phyloP scores from a whole-genome alignment of 2,113 vertebrate genomes.

The Entomyzon cyanotis region DNA sequence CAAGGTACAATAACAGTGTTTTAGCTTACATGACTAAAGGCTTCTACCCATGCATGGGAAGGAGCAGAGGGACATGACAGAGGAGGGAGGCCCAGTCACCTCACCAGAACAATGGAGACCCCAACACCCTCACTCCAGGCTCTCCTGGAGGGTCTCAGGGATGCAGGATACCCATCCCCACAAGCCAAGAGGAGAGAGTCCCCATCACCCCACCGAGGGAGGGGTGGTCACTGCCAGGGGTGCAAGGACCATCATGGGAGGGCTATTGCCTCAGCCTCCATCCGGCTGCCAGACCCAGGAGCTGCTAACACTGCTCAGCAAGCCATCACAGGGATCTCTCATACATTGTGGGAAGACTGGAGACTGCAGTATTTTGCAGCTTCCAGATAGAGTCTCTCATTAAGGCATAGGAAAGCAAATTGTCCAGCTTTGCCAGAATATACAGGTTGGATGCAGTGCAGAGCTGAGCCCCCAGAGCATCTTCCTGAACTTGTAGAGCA shows the following conservation, averaged over 20 bases:
- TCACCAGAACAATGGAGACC: not conserved
- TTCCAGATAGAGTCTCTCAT: not conserved
- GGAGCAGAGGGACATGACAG: not conserved
- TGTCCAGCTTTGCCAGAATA: not conserved
- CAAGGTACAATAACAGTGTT: accelerated
- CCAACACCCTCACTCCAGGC: accelerated
- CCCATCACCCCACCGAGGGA: not conserved
- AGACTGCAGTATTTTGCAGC: not conserved
- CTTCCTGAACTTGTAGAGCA: not conserved
- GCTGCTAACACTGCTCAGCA: accelerated
- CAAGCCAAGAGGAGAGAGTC: not conserved
- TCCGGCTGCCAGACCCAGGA: not conserved
- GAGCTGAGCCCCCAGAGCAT: not conserved
- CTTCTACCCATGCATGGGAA: accelerated
- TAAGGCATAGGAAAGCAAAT: not conserved
- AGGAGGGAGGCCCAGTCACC: not conserved
- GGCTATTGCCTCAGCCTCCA: too few relatives aligned
- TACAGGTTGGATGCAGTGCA: not conserved
- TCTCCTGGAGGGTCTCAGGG: not conserved
- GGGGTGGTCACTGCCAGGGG: not conserved
- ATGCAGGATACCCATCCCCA: not conserved
- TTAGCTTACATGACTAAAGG: not conserved
- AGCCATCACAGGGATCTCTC: not conserved
- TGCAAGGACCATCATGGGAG: accelerated
- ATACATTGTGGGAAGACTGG: not conserved